Evolutionary conservation across 2,113 vertebrate genomes (phyloP), one percentile per base, ranked within the genome.

Genomic region (Solea solea): DNA sequence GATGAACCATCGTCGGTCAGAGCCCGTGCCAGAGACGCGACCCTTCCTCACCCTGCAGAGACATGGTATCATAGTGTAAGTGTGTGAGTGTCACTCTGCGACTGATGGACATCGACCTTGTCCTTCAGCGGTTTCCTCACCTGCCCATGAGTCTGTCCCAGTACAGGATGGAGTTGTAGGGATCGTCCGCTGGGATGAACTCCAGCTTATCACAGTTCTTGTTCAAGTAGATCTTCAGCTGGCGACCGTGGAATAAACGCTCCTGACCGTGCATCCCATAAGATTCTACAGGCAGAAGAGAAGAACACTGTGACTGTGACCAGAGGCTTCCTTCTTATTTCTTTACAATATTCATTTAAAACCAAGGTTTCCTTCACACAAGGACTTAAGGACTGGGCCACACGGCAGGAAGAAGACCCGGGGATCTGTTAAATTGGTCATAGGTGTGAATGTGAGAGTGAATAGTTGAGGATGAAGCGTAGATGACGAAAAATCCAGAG

Each of bases 181-280:
- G 64, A 0, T 69, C 3, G 2, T 56, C 12, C 1, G 64, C 54
- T 3, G 85, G 67, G 5, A 0, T 61, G 48, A 89, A 92, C 53
- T 80, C 81, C 67, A 93, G 80, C 28, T 51, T 73, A 0, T 78
- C 69, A 0, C 74, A 61, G 28, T 5, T 74, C 50, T 85, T 83
- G 0, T 72, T 65, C 34, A 91, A 81, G 53, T 64, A 70, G 67
- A 91, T 87, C 66, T 78, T 85, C 39, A 91, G 58, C 80, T 86
- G 74, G 7, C 64, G 66, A 14, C 90, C 90, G 0, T 91, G 85
- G 44, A 0, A 0, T 66, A 90, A 21, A 25, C 80, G 80, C 44
- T 88, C 80, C 5, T 74, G 7, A 44, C 85, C 88, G 4, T 8
- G 72, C 41, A 55, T 48, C 2, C 1, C 0, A 10, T 76, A 86